A percentile compares a stretch with the other conserved stretches of the same genome.
Conservation (phyloP, 2,888 invertebrate genomes). For the Octodonta nipae region DNA sequence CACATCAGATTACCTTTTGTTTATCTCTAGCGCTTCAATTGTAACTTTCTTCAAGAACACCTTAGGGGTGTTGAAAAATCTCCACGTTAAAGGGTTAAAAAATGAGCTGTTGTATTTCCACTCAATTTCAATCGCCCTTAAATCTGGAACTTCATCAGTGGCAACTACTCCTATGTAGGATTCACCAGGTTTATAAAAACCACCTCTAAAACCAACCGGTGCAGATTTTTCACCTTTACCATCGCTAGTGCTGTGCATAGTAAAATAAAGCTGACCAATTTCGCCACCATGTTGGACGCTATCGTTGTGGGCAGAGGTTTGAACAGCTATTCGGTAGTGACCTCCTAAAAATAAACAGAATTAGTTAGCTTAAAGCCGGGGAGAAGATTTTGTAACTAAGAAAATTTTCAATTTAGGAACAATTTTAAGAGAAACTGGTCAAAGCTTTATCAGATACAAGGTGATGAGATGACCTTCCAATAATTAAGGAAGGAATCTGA, state of each 20-base stretch:
- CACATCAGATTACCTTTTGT: constrained; percentile 43
- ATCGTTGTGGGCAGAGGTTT: constrained; percentile 58
- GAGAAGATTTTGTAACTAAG: no score
- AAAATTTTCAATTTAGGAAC: no score
- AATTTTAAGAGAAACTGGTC: no score
- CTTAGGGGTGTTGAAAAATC: constrained; percentile 57
- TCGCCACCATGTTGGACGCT: constrained; percentile 65
- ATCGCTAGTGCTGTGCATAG: constrained; percentile 49
- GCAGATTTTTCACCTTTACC: constrained; percentile 26
- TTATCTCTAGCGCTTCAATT: constrained; percentile 59
- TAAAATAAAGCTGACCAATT: constrained; percentile 57
- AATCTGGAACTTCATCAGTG: constrained; percentile 51
- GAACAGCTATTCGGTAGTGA: constrained; percentile 64
- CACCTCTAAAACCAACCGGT: constrained; percentile 26
- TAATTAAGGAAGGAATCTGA: no score
- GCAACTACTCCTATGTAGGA: constrained; percentile 54
- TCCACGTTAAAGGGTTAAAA: constrained; percentile 74
- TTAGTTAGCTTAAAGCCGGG: no score
- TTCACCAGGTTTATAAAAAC: constrained; percentile 59
- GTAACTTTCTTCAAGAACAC: constrained; percentile 59
- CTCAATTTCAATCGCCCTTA: constrained; percentile 54
- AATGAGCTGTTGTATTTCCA: constrained; percentile 69
- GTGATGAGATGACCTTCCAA: no score
- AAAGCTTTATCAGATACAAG: no score
- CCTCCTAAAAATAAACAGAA: constrained; percentile 61